These are phyloP conservation scores for Bos indicus DNA, from an alignment of 2,113 vertebrate species.

Conservation along the genomic window DNA sequence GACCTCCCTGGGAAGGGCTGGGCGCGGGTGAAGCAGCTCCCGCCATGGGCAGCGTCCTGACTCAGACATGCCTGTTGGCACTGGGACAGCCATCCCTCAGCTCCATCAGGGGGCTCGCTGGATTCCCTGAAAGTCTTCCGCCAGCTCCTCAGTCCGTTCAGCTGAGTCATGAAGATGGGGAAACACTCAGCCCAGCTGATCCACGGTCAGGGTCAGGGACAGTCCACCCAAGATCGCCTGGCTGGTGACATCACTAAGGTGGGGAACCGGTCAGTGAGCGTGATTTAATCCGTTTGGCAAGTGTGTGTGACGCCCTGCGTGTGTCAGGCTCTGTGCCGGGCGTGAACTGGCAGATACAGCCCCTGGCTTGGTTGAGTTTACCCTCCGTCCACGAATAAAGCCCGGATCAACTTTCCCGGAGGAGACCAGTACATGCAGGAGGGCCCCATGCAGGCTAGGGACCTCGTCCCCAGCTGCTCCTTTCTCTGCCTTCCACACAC, in stretches of 20 bases:
- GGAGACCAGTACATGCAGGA: neutral
- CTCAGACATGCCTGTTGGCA: neutral
- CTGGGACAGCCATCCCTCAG: neutral
- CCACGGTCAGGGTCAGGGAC: fast-evolving
- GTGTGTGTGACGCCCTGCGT: neutral
- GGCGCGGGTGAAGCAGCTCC: fast-evolving
- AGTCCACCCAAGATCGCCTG: neutral
- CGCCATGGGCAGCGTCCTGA: neutral
- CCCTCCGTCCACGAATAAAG: neutral
- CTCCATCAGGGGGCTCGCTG: fast-evolving
- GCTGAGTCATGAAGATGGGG: neutral
- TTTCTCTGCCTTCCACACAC: neutral
- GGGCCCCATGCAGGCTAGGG: neutral
- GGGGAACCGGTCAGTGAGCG: neutral
- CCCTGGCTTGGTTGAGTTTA: too few species aligned
- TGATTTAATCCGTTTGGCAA: too few species aligned
- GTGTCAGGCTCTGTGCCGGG: neutral
- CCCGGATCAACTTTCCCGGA: neutral
- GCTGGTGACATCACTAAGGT: fast-evolving
- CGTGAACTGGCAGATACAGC: fast-evolving
- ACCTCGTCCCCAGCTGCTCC: neutral
- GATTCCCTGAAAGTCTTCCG: neutral
- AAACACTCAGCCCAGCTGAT: neutral
- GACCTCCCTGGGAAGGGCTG: neutral
- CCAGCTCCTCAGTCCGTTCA: fast-evolving